Evolutionary conservation across 2,888 invertebrate genomes (phyloP).

Genomic region (Timema cristinae): DNA sequence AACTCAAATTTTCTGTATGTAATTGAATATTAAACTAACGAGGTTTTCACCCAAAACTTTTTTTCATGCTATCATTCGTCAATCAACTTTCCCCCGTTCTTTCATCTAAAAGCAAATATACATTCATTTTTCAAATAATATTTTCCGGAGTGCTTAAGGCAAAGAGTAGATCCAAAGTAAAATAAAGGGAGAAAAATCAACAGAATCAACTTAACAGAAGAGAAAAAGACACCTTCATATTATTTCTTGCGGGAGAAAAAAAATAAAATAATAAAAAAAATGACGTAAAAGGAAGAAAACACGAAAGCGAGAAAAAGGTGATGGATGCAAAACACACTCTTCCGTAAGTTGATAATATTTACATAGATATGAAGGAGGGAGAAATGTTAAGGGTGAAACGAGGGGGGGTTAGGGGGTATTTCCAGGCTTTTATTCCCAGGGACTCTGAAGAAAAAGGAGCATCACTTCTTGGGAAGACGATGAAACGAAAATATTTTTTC

Average conservation of each 20-base stretch:
- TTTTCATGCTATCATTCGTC: too few species aligned
- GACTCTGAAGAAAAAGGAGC: background rate
- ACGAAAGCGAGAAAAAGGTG: conserved; percentile 13
- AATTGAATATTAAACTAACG: too few species aligned
- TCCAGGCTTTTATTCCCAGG: background rate
- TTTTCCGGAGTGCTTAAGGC: too few species aligned
- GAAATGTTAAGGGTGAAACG: background rate
- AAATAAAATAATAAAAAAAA: background rate
- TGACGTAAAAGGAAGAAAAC: background rate
- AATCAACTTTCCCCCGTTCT: too few species aligned
- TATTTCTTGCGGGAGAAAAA: conserved; percentile 11
- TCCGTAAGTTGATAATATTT: conserved; percentile 16
- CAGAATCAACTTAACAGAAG: conserved; percentile 15
- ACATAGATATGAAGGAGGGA: conserved; percentile 14
- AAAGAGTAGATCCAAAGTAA: too few species aligned
- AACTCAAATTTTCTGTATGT: too few species aligned
- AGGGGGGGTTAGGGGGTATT: background rate
- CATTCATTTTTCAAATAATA: too few species aligned
- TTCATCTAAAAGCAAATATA: too few species aligned
- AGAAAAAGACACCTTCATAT: conserved; percentile 12
- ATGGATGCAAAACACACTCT: conserved; percentile 16
- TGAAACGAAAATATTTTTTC: conserved; percentile 46
- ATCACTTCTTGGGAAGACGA: conserved; percentile 37
- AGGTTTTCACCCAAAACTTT: too few species aligned
- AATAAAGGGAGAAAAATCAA: conserved; percentile 10